A percentile compares a stretch with the other conserved stretches of the same genome.
Conservation (phyloP, 2,113 vertebrate species). For the Chelonoidis abingdonii region DNA sequence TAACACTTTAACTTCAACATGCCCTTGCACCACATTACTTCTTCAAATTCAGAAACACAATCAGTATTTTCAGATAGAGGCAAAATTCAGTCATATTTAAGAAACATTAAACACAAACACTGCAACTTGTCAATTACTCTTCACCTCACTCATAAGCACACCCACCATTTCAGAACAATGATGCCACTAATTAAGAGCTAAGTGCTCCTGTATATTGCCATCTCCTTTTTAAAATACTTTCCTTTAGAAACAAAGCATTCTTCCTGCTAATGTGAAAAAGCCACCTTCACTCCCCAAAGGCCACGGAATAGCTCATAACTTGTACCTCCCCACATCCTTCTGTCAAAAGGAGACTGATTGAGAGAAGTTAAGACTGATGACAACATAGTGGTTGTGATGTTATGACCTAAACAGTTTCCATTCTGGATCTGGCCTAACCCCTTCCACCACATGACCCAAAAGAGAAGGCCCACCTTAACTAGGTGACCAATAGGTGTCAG, state of each 20-base stretch:
- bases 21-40: neutral
- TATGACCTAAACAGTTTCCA: neutral
- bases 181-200: neutral
- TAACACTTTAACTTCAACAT: neutral
- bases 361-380: neutral
- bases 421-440: neutral
- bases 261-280: neutral
- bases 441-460: neutral
- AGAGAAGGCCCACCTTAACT: neutral
- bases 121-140: neutral
- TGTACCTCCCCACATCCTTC: neutral
- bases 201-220: neutral
- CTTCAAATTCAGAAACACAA: neutral
- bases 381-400: neutral
- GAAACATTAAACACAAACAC: neutral
- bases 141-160: no score
- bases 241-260: neutral
- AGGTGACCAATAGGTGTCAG: neutral
- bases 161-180: neutral
- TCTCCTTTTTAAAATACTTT: neutral
- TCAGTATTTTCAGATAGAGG: neutral
- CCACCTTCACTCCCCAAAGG: neutral
- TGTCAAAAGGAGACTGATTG: neutral
- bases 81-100: rapidly evolving
- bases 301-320: neutral